Conservation (phyloP, 2,113 vertebrate species). For the Callionymus lyra region DNA sequence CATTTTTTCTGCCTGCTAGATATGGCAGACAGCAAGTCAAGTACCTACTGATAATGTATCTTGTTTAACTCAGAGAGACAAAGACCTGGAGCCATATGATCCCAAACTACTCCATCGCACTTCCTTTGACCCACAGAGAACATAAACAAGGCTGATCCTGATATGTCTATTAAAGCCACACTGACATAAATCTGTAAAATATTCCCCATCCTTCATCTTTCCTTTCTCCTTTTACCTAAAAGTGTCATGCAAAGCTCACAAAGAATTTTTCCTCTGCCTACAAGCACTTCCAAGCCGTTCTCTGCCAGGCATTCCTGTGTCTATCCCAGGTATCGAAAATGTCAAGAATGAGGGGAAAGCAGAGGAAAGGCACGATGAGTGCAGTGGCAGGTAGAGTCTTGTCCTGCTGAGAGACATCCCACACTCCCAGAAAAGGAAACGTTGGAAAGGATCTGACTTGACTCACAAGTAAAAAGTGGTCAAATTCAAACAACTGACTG, state of each 20-base stretch:
- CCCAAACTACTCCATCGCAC: too few species aligned
- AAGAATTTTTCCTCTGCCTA: constrained; percentile 52
- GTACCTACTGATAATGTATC: too few species aligned
- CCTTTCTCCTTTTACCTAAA: constrained; percentile 20
- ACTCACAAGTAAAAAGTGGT: constrained; percentile 28
- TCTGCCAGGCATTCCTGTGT: constrained; percentile 65
- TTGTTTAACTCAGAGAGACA: too few species aligned
- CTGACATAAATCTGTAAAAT: too few species aligned
- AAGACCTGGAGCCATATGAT: too few species aligned
- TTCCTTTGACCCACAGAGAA: too few species aligned
- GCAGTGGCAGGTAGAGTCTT: constrained; percentile 66
- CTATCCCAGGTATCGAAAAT: constrained; percentile 65
- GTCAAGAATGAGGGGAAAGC: constrained; percentile 62
- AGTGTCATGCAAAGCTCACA: constrained; percentile 34
- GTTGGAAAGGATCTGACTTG: constrained; percentile 34
- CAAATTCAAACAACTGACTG: constrained; percentile 5
- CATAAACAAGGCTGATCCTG: too few species aligned
- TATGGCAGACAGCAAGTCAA: too few species aligned
- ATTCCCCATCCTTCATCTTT: constrained; percentile 3
- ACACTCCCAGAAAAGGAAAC: constrained; percentile 29
- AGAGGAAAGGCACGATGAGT: constrained; percentile 53
- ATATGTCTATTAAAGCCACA: too few species aligned
- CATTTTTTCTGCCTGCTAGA: too few species aligned
- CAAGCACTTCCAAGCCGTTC: constrained; percentile 42
- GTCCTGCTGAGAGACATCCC: constrained; percentile 48